Conservation (phyloP, 2,113 vertebrate genomes). For the Prunella fulvescens region DNA sequence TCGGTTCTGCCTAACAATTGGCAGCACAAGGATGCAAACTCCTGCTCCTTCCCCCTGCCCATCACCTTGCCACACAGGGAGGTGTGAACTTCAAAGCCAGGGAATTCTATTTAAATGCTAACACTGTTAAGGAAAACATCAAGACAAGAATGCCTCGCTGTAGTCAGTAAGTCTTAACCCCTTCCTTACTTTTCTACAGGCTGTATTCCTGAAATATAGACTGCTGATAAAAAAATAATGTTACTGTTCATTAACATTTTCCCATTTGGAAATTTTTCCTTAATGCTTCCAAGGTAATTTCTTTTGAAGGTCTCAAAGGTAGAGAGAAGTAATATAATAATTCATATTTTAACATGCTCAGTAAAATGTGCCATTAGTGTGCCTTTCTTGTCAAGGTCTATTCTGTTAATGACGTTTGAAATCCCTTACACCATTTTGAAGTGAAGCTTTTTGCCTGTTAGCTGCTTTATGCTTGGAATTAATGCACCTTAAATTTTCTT, state of each 20-base stretch:
- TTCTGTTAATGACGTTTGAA: not conserved
- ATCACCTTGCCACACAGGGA: not conserved
- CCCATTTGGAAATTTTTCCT: not conserved
- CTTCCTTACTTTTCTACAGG: not conserved
- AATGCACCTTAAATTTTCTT: not conserved
- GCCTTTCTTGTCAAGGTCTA: not conserved
- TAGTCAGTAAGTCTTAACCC: not conserved
- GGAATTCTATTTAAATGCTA: constrained; percentile 46
- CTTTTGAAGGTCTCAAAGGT: not conserved
- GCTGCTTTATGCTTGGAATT: not conserved
- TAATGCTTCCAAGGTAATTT: not conserved
- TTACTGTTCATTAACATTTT: not conserved
- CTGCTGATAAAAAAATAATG: not conserved
- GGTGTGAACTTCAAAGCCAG: constrained; percentile 52
- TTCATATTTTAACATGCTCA: not conserved
- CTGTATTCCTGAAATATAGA: not conserved
- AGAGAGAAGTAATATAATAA: not conserved
- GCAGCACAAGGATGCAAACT: not conserved
- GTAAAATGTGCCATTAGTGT: not conserved
- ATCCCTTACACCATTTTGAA: not conserved
- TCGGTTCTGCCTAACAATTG: constrained; percentile 5
- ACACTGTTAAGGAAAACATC: not conserved
- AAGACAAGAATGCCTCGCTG: not conserved
- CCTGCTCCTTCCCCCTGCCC: not conserved
- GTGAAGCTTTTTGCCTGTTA: not conserved